Percentiles rank a stretch among this genome's conserved stretches.
phyloP scores from a whole-genome alignment of 2,797 vertebrate genomes.

The Tapera naevia region DNA sequence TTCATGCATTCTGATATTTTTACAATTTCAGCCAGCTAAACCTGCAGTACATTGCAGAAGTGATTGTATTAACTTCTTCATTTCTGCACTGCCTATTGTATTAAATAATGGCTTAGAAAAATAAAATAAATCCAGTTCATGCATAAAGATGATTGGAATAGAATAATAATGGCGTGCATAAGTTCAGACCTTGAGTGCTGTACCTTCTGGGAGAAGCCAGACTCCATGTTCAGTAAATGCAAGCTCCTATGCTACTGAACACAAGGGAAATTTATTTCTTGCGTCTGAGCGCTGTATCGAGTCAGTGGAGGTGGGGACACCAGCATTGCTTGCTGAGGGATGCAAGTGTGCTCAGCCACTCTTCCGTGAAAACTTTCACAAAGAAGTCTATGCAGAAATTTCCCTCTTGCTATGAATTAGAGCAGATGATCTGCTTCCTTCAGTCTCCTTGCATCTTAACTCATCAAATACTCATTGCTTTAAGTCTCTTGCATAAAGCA shows the following conservation, averaged over 20 bases:
- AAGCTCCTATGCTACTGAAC: not conserved
- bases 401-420: not conserved
- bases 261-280: not conserved
- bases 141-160: conserved; percentile 41
- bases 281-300: not conserved
- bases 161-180: not conserved
- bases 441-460: not conserved
- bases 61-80: conserved; percentile 41
- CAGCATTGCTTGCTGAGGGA: not conserved
- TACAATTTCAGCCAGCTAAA: conserved; percentile 40
- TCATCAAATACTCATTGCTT: not conserved
- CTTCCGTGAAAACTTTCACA: not conserved
- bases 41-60: not conserved
- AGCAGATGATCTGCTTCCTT: not conserved
- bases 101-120: conserved; percentile 55
- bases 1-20: conserved; percentile 34
- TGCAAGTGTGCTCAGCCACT: not conserved
- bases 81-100: conserved; percentile 47
- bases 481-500: not conserved
- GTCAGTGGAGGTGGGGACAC: not conserved
- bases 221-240: not conserved
- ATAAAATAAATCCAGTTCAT: conserved; percentile 54
- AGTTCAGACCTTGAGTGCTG: not conserved
- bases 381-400: not conserved
- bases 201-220: not conserved